Evolutionary conservation across 37 sponge, comb jelly and placozoan species (phyloP), one percentile per base, ranked within the genome.

Genomic region (Cladorhizidae sp.): DNA sequence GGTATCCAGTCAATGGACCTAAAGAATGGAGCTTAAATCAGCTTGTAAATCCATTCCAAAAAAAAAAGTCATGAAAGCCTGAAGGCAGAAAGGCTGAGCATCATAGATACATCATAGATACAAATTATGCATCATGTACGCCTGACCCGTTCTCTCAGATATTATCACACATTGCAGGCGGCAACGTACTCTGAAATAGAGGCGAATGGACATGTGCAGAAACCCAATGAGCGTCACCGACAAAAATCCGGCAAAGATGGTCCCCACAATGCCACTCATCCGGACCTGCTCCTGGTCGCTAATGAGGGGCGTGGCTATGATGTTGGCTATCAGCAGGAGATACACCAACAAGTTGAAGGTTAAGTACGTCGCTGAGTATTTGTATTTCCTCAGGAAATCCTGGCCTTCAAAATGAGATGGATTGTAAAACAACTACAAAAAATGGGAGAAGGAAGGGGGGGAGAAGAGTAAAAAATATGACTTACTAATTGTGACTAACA

Each of bases 251-350:
- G 81, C 90, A 80, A 90, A 90, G 42, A 90, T 76, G 55, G 59
- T 80, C 22, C 81, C 61, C 22, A 90, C 74, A 28, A 90, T 76
- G 32, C 76, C 77, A 81, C 72, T 80, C 81, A 83, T 84, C 8
- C 62, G 61, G 33, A 85, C 49, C 72, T 78, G 75, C 41, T 83
- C 90, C 28, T 70, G 85, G n/a, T 84, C 85, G 14, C 59, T 76
- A n/a, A 90, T 52, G 40, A 90, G 72, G 55, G 85, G 81, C 74
- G 90, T 90, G 64, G 90, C 85, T 76, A 90, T 85, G 72, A 90
- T 64, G n/a, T 85, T 86, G 28, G 86, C 86, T 23, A 85, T 26
- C 37, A 84, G 76, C 17, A 90, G 76, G 42, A 84, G 70, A 32
- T 80, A 85, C 9, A 90, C 90, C 17, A 85, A 29, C 0, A 69